Evolutionary conservation across 2,888 invertebrate genomes (phyloP), one percentile per base, ranked within the genome.

Genomic region (Eledona agricola): DNA sequence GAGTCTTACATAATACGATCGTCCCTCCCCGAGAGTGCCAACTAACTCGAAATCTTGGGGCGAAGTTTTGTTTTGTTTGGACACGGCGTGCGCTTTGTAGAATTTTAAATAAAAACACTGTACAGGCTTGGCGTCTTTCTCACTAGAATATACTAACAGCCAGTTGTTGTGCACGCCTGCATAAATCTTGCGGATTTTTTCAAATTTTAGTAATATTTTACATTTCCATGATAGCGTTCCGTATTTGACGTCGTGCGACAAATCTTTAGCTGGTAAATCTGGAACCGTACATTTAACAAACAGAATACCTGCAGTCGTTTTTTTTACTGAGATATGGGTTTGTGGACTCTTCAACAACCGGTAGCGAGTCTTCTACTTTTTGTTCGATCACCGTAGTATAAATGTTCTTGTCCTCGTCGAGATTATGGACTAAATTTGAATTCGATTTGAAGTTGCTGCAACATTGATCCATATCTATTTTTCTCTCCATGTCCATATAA

Each of bases 111-210:
- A 51, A 16, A 66, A 55, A 2, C 59, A 55, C 26, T 57, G 60
- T 12, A 62, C 46, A 6, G 70, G 71, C 59, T 67, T 70, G 3
- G 52, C 7, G 31, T 67, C 65, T 54, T 58, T 69, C 16, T 62
- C 60, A 3, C 52, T 58, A 3, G 45, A 50, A 42, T 71, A 71
- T 10, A 71, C 42, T 3, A 70, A 46, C 11, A 71, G 47, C 66
- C 67, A 69, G 17, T 64, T 49, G 6, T 64, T 50, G 11, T 64
- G 64, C 15, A 71, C 51, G 16, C 57, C 62, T 1, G 61, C 69
- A 45, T 61, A 69, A n/a, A 69, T 55, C 29, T 60, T 54, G 31
- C 60, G 62, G 43, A 58, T 63, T 32, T 58, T 55, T 23, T 64
- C 63, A 15, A 69, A 63, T 9, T 64, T 60, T 7, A 64, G 59